These are phyloP conservation scores for Agriopis aurantiaria DNA, from an alignment of 2,888 invertebrate species.

Conservation along the genomic window DNA sequence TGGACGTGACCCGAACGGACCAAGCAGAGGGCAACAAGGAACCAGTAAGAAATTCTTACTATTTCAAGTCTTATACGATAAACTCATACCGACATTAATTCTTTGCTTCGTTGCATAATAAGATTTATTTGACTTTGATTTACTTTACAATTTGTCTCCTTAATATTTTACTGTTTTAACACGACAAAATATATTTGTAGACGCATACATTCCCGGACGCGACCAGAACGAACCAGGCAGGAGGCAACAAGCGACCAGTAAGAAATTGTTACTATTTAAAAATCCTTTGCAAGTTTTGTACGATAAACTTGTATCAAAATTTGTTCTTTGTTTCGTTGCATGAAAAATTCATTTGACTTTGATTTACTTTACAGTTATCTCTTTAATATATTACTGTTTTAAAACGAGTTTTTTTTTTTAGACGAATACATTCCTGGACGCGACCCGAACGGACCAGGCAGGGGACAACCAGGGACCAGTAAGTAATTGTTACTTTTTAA, in stretches of 20 bases:
- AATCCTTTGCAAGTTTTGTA: too few species aligned
- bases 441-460: not conserved
- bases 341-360: not conserved
- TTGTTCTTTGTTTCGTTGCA: not conserved
- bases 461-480: not conserved
- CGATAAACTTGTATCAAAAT: too few species aligned
- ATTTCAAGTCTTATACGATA: not conserved
- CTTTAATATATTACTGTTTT: not conserved
- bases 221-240: not conserved
- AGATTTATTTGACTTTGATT: not conserved
- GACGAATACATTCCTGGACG: conserved; percentile 17
- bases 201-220: conserved; percentile 14
- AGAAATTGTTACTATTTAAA: conserved; percentile 1
- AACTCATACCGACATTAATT: too few species aligned
- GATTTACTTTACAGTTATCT: not conserved
- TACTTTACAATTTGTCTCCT: not conserved
- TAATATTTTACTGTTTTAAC: not conserved
- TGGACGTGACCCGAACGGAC: conserved; percentile 16
- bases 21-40: not conserved
- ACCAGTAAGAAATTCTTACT: conserved; percentile 4
- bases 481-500: not conserved
- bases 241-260: not conserved
- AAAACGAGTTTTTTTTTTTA: conserved; percentile 10
- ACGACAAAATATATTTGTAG: conserved; percentile 11
- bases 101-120: not conserved